Base-by-base conservation (phyloP, 2,888 invertebrate genomes). In the Microplitis manilae region DNA sequence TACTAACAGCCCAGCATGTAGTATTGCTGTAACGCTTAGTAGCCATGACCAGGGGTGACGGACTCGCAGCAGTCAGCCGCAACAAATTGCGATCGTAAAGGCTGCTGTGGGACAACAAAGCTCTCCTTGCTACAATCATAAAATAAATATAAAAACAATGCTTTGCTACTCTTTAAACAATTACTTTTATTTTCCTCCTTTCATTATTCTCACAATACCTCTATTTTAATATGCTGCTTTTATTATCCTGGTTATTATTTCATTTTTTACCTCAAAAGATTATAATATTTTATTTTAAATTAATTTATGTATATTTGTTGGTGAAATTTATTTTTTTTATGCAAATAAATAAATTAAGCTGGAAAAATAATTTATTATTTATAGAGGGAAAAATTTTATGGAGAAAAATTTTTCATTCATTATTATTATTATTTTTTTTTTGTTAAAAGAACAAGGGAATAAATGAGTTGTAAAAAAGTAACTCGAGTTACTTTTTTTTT, bases 1-100 rank as follows among this genome's bases (percentile, higher is more conserved):
- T n/a, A 20, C 6, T 17, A 50, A 50, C 30, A 67, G 38, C 8
- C 20, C 38, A 38, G 13, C 67, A 67, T 64, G 50, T 1, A 50
- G 13, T 7, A 5, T 13, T 5, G 0, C 13, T 50, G 50, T 50
- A 50, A 13, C 8, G 50, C 50, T 50, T 13, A 50, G 50, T 50
- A 50, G 50, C 50, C 13, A 50, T 50, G 50, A 50, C 9, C 13
- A 50, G 76, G 84, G 83, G 83, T 82, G 85, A 86, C 83, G 82
- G 85, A 85, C 83, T 80, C 81, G 82, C 80, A 81, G 84, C 87
- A 85, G 84, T 85, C 81, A 82, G 78, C 82, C 86, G 82, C 86
- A 87, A 86, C 86, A 87, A 86, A 86, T 86, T 86, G 86, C 87
- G 83, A 86, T 86, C 86, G 79, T 79, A 80, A 87, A 85, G 85